These are phyloP conservation scores for Hycleus cichorii DNA, from an alignment of 1,140 invertebrate species.

Conservation along the genomic window DNA sequence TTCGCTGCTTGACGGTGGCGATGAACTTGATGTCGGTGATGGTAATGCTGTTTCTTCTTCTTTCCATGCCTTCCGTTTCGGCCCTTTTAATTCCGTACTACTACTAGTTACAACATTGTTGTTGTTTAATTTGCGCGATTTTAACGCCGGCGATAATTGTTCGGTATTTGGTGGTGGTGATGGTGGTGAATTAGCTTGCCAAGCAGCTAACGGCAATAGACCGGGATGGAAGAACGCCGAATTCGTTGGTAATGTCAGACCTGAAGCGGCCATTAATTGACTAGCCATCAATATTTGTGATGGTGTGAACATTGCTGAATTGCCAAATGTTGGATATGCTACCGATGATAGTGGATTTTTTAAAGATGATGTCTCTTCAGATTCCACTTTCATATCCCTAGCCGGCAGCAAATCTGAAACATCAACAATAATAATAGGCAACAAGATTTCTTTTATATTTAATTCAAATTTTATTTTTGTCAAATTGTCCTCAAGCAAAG, in stretches of 20 bases:
- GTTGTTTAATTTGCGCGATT: constrained; percentile 41
- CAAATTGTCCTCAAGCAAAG: background rate
- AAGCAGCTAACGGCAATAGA: constrained; percentile 36
- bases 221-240: constrained; percentile 49
- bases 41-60: constrained; percentile 38
- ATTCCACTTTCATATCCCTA: constrained; percentile 31
- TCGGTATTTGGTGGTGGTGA: constrained; percentile 35
- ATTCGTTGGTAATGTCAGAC: constrained; percentile 41
- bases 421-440: constrained; percentile 3
- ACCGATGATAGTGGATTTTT: constrained; percentile 28
- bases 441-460: background rate
- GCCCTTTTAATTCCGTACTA: constrained; percentile 29
- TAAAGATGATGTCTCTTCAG: constrained; percentile 26
- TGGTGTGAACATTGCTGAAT: constrained; percentile 46
- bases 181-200: constrained; percentile 38
- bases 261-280: constrained; percentile 45
- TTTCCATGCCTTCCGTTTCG: constrained; percentile 32
- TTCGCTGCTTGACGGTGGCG: constrained; percentile 43
- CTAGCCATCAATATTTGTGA: constrained; percentile 50
- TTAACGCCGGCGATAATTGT: constrained; percentile 33
- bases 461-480: background rate
- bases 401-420: constrained; percentile 27
- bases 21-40: constrained; percentile 46
- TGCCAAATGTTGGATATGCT: constrained; percentile 47
- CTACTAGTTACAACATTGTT: constrained; percentile 44